Evolutionary conservation across 2,797 vertebrate genomes (phyloP).

Genomic region (Selene dorsalis): DNA sequence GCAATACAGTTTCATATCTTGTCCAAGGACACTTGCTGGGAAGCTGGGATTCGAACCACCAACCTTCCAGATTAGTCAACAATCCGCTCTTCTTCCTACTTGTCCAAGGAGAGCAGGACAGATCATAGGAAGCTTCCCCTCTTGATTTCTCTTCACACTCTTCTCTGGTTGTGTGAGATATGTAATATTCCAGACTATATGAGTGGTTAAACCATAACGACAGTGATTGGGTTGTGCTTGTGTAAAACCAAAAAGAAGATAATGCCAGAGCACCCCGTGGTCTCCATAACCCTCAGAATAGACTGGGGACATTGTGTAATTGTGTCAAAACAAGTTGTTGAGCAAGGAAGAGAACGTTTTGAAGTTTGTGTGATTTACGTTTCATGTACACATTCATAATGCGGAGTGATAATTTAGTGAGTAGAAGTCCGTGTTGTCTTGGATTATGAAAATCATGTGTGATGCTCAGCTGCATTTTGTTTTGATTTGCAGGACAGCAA

Average conservation of each 20-base stretch:
- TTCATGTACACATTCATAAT: background rate
- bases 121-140: background rate
- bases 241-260: constrained; percentile 1
- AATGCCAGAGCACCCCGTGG: background rate
- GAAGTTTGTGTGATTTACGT: background rate
- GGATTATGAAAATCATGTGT: constrained; percentile 1
- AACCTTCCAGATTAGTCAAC: too few relatives aligned
- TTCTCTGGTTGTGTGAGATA: background rate
- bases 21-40: too few relatives aligned
- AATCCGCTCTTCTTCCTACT: too few relatives aligned
- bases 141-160: background rate
- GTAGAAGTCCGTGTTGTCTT: background rate
- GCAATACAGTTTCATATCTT: too few relatives aligned
- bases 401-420: background rate
- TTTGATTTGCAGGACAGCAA: background rate
- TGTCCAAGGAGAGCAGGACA: background rate
- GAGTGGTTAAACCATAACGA: background rate
- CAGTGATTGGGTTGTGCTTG: background rate
- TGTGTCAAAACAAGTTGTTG: constrained; percentile 4
- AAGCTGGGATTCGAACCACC: too few relatives aligned
- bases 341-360: constrained; percentile 7
- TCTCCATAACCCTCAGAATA: constrained; percentile 23
- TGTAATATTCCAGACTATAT: background rate
- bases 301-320: constrained; percentile 1
- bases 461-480: background rate